phyloP scores from a whole-genome alignment of 64 coral and sea anemone species.

The Stichodactyla helianthus region DNA sequence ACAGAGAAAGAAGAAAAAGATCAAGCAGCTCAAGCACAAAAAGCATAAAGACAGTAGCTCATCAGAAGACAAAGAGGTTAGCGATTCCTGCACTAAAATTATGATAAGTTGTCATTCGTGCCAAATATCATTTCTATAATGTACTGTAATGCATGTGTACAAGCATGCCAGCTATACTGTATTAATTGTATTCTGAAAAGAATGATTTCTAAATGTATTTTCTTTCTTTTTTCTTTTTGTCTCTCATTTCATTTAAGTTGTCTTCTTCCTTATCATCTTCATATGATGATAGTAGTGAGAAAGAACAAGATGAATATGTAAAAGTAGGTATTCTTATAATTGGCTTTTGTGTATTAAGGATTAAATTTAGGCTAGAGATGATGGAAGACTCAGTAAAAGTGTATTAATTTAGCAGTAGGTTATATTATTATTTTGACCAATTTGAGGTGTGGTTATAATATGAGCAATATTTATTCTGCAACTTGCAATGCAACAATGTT shows the following conservation, averaged over 20 bases:
- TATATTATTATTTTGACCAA: too few species aligned
- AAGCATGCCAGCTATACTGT: neutral
- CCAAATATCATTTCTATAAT: too few species aligned
- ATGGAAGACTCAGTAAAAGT: too few species aligned
- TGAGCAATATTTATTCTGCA: too few species aligned
- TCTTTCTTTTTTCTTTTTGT: neutral
- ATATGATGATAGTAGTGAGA: neutral
- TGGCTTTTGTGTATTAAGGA: too few species aligned
- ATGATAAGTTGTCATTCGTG: too few species aligned
- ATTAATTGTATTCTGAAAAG: neutral
- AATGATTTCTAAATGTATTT: neutral
- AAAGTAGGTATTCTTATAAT: neutral
- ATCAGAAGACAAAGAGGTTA: slow-evolving; percentile 8
- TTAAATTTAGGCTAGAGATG: too few species aligned
- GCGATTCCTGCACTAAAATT: neutral
- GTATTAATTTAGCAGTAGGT: too few species aligned
- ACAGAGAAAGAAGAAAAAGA: slow-evolving; percentile 33
- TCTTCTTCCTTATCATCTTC: neutral
- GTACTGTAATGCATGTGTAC: too few species aligned
- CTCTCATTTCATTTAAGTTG: neutral
- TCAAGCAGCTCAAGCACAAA: neutral
- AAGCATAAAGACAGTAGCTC: slow-evolving; percentile 14
- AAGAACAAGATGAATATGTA: neutral
- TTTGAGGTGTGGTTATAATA: too few species aligned
- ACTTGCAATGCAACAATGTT: too few species aligned